A percentile compares a stretch with the other conserved stretches of the same genome.
Evolutionary conservation across 2,113 vertebrate species (phyloP).

Genomic region (Peromyscus maniculatus): DNA sequence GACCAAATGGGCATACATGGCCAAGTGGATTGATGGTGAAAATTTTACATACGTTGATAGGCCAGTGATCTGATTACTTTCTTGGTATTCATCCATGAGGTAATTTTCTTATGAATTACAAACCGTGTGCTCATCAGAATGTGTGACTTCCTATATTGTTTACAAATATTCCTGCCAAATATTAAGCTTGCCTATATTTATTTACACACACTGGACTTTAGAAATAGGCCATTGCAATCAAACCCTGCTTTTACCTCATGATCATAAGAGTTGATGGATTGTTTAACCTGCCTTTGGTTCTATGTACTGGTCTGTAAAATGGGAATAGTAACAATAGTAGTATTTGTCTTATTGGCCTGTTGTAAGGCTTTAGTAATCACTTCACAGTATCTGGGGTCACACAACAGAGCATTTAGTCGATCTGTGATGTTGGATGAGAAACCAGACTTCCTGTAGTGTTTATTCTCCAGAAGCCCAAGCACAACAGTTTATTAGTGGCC

Average conservation of each 20-base stretch:
- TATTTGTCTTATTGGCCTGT: neutral
- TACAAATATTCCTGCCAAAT: slow-evolving; percentile 36
- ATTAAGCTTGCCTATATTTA: neutral
- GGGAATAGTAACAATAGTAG: neutral
- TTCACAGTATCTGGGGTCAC: neutral
- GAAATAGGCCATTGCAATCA: neutral
- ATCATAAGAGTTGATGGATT: neutral
- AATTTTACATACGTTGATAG: slow-evolving; percentile 5
- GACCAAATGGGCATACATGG: neutral
- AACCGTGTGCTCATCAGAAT: slow-evolving; percentile 26
- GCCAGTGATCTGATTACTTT: neutral
- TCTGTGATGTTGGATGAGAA: neutral
- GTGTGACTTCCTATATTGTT: slow-evolving; percentile 14
- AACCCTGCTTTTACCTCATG: neutral
- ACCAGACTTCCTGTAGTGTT: neutral
- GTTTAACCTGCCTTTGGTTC: slow-evolving; percentile 9
- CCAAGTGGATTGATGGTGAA: neutral
- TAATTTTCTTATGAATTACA: slow-evolving; percentile 12
- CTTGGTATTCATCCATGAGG: neutral
- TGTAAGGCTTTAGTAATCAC: neutral
- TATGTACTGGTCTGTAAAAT: slow-evolving; percentile 31
- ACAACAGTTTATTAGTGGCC: neutral
- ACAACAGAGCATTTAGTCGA: neutral
- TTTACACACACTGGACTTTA: neutral
- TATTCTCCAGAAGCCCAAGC: neutral